Evolutionary conservation across 2,888 invertebrate species (phyloP), one percentile per base, ranked within the genome.

Genomic region (Rhodophaea formosa): DNA sequence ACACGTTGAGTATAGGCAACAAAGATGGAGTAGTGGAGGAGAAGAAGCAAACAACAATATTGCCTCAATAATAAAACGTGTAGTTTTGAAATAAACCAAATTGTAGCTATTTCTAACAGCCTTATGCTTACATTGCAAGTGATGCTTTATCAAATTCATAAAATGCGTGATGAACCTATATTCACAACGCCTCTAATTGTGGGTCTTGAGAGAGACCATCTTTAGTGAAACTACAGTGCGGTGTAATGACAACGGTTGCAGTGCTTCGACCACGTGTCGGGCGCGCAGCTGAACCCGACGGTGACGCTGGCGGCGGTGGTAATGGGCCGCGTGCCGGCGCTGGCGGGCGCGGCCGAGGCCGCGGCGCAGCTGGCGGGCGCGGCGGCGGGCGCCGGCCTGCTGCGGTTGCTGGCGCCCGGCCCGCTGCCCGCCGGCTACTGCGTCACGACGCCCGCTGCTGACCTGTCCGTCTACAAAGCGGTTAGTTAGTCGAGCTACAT

Each of bases 241-340:
- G n/a, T n/a, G n/a, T n/a, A n/a, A n/a, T n/a, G 7, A n/a, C 49
- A 30, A 35, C 17, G 29, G 53, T 12, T 84, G 55, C 84, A 94
- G 93, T 93, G 93, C 65, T 93, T 95, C 68, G 96, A 95, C 47
- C 95, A 95, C 79, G 89, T 96, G 16, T 95, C 96, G 23, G 95
- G 95, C 53, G 95, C 95, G 8, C 95, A 95, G 79, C 71, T 96
- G 62, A 96, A 96, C 86, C 96, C 96, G 8, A 92, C 94, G 10
- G 95, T 96, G 54, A 94, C 95, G 23, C 81, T 95, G 53, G 94
- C 94, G 23, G 93, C 95, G 16, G 90, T 92, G 56, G 72, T 94
- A 66, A 76, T 92, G 64, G 93, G 93, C 8, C 80, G 92, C 58
- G 77, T 93, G 93, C 92, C 77, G 91, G 2, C 72, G 93, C 93